Evolutionary conservation across 2,113 vertebrate species (phyloP).

Genomic region (Pheucticus melanocephalus): DNA sequence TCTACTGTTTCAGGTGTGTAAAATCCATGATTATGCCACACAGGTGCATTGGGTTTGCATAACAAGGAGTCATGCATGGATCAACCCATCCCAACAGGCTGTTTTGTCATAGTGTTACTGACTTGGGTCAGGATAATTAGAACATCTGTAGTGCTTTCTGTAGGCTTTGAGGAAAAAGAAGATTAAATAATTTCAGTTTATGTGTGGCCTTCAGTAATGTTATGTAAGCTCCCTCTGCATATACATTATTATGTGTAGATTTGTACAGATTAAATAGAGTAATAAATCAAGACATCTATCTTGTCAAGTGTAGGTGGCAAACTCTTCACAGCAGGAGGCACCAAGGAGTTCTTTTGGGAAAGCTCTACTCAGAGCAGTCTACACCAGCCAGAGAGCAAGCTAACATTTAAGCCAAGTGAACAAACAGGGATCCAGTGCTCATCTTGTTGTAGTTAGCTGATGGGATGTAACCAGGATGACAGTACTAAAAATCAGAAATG

Average conservation of each 20-base stretch:
- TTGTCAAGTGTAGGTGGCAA: background rate
- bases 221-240: background rate
- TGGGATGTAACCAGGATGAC: background rate
- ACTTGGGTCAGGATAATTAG: background rate
- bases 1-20: background rate
- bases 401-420: background rate
- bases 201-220: background rate
- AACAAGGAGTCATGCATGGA: background rate
- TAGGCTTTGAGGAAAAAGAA: background rate
- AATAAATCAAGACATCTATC: background rate
- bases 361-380: background rate
- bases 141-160: background rate
- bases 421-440: background rate
- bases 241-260: background rate
- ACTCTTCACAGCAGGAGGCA: background rate
- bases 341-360: background rate
- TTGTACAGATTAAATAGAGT: background rate
- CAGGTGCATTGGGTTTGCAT: background rate
- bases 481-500: background rate
- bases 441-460: background rate
- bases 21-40: background rate
- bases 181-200: background rate
- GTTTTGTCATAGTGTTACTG: background rate
- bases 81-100: background rate
- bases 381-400: background rate